Base-by-base conservation (phyloP, 2,113 vertebrate genomes). In the Eptatretus burgeri region DNA sequence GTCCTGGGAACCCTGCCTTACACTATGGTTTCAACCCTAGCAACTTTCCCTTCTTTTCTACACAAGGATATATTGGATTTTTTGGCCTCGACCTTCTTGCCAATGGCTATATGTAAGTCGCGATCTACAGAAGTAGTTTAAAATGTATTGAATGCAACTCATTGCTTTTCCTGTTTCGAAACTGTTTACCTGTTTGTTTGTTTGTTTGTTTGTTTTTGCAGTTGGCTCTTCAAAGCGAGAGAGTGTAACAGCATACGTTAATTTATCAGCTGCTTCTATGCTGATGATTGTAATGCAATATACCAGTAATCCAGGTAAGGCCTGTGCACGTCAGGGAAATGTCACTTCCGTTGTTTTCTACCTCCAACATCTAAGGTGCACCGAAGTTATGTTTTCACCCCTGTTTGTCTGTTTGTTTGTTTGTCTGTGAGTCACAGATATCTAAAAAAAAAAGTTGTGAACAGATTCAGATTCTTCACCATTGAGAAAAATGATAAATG, bases 241-340 rank as follows among this genome's bases (percentile, higher is more conserved):
- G 74, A 79, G 81, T 1, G 81, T 98, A 67, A 87, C 91, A 11
- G 82, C 86, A 52, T 93, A 94, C 64, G 86, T 98, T 65, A 95
- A 93, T 76, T 75, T 95, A 4, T 98, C 91, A 68, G 85, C 91
- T 14, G 93, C 84, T 17, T 94, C 91, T 64, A 98, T 98, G 91
- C 77, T 98, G 51, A 98, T 98, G 91, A 93, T 98, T 70, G 85
- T 89, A 69, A 98, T 98, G 91, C 91, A 98, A 75, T 94, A 95
- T 71, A 98, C 91, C 14, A 78, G 88, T 64, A 98, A 98, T 69
- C 91, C 89, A 68, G 91, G 91, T 93, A 77, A 65, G 75, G 64
- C 11, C 50, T 20, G 63, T 52, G 27, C 50, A 63, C 27, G 27
- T 41, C 27, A 41, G 27, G 27, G 27, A 41, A 41, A 5, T 41